Percentiles rank a stretch among this genome's conserved stretches.
phyloP scores from a whole-genome alignment of 2,797 vertebrate genomes.

The Chloroceryle amazona region DNA sequence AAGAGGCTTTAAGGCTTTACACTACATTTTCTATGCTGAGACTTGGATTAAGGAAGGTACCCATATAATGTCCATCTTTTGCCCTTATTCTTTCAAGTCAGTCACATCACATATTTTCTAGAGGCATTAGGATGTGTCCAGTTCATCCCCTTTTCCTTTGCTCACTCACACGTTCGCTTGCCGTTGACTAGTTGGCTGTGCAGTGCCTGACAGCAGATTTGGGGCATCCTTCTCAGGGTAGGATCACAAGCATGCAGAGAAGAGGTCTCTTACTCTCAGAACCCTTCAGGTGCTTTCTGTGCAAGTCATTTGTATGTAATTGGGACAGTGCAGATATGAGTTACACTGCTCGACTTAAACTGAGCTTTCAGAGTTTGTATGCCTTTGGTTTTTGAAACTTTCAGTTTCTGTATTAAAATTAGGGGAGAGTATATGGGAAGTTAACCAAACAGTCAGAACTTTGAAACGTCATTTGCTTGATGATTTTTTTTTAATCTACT shows the following conservation, averaged over 20 bases:
- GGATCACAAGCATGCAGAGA: not conserved
- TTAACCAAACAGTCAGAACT: not conserved
- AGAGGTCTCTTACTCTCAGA: not conserved
- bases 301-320: not conserved
- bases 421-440: not conserved
- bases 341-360: not conserved
- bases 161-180: not conserved
- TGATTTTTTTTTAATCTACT: accelerated
- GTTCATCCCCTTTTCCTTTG: not conserved
- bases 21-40: not conserved
- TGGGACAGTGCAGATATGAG: not conserved
- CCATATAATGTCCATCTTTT: not conserved
- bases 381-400: not conserved
- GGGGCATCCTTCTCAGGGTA: not conserved
- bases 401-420: not conserved
- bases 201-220: not conserved
- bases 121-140: not conserved
- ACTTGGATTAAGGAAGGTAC: not conserved
- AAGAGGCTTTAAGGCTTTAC: not conserved
- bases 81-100: not conserved
- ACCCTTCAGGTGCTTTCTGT: not conserved
- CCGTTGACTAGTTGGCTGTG: not conserved
- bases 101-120: not conserved
- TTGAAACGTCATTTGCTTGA: not conserved
- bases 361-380: not conserved